These are phyloP conservation scores for Rotaria sp. DNA, from an alignment of 2,888 invertebrate genomes.

Conservation along the genomic window DNA sequence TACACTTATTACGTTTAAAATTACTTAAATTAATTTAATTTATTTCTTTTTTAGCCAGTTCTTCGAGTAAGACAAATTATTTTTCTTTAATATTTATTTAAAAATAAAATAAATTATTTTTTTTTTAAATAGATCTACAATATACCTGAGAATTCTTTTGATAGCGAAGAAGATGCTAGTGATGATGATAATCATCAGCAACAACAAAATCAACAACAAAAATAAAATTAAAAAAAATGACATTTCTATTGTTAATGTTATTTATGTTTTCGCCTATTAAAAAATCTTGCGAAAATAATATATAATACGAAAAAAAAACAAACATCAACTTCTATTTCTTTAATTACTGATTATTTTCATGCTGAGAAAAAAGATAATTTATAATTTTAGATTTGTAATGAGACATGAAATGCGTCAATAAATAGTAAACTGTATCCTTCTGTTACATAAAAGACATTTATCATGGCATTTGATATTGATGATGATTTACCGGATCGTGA, in stretches of 20 bases:
- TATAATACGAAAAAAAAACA: background rate
- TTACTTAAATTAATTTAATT: background rate
- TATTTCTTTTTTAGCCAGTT: background rate
- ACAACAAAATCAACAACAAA: background rate
- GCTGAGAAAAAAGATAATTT: background rate
- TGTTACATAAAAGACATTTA: background rate
- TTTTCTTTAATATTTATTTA: background rate
- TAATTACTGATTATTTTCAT: background rate
- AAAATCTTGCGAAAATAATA: background rate
- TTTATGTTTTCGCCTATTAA: background rate
- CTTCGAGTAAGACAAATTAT: background rate
- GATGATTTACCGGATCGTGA: constrained; percentile 39
- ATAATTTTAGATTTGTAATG: background rate
- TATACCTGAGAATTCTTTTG: constrained; percentile 15
- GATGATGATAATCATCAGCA: background rate
- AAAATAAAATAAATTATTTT: background rate
- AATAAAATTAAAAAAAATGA: background rate
- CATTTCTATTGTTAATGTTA: background rate
- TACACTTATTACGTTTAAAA: background rate
- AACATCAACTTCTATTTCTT: background rate
- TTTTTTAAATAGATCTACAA: background rate
- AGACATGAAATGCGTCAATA: background rate
- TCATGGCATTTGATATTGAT: constrained; percentile 35
- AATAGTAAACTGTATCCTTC: background rate
- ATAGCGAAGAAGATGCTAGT: background rate